Percentiles rank a stretch among this genome's conserved stretches.
Conservation (phyloP, 2,888 invertebrate genomes). For the Polymixis flavicincta region DNA sequence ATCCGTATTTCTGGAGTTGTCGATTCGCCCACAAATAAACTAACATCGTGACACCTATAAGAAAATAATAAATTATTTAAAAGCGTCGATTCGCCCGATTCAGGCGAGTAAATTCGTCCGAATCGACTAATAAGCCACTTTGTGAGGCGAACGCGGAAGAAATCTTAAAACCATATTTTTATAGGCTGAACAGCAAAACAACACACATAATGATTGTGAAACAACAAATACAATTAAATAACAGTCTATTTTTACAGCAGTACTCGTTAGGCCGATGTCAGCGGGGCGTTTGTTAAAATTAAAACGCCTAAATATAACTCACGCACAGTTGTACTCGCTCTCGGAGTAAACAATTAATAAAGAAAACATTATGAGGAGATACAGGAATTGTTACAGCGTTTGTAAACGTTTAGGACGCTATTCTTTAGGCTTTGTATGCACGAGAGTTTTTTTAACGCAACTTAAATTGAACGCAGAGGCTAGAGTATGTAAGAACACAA, state of each 20-base stretch:
- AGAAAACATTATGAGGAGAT: constrained; percentile 40
- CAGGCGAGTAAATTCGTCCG: too few relatives aligned
- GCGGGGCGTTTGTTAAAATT: constrained; percentile 49
- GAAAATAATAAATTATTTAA: too few relatives aligned
- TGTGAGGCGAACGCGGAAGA: background rate
- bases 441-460: background rate
- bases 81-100: too few relatives aligned
- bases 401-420: background rate
- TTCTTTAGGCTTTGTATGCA: background rate
- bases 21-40: too few relatives aligned
- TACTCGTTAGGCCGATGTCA: constrained; percentile 24
- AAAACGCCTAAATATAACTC: constrained; percentile 45
- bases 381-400: constrained; percentile 23
- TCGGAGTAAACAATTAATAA: constrained; percentile 52
- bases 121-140: too few relatives aligned
- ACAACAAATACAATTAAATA: constrained; percentile 26
- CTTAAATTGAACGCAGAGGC: background rate
- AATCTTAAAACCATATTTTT: background rate
- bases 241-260: constrained; percentile 33
- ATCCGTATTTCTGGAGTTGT: too few relatives aligned
- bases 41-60: too few relatives aligned
- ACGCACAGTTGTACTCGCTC: constrained; percentile 37
- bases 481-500: too few relatives aligned
- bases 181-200: background rate
- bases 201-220: background rate